phyloP scores from a whole-genome alignment of 2,113 vertebrate species.

The Sphaerodactylus townsendi region DNA sequence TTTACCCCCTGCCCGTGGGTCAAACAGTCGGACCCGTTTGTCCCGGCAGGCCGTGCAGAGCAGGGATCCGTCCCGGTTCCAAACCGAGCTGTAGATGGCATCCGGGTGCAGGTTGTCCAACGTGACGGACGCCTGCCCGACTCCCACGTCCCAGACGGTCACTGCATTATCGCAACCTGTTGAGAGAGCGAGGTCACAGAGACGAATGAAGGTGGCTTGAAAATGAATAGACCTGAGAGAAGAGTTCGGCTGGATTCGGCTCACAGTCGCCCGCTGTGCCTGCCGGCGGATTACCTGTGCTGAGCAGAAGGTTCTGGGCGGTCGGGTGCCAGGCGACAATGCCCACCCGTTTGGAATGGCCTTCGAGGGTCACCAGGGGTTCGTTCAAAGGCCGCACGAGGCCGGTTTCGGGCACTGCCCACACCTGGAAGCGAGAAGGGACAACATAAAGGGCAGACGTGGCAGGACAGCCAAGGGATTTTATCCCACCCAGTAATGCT shows the following conservation, averaged over 20 bases:
- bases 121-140: slow-evolving; percentile 73
- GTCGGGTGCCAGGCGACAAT: slow-evolving; percentile 90
- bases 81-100: slow-evolving; percentile 87
- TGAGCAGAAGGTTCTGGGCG: slow-evolving; percentile 88
- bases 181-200: not conserved
- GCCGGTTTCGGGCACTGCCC: slow-evolving; percentile 88
- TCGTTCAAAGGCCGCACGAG: slow-evolving; percentile 76
- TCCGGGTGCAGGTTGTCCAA: slow-evolving; percentile 84
- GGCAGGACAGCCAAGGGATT: not conserved
- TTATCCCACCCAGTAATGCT: fast-evolving
- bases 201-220: not conserved
- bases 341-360: slow-evolving; percentile 90
- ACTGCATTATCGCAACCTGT: slow-evolving; percentile 87
- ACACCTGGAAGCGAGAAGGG: slow-evolving; percentile 73
- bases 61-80: slow-evolving; percentile 83
- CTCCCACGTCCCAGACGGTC: slow-evolving; percentile 87
- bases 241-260: not conserved
- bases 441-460: too few species aligned
- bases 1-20: slow-evolving; percentile 82
- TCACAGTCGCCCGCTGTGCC: too few species aligned
- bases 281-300: slow-evolving; percentile 76
- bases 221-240: too few species aligned
- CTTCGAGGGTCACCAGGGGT: slow-evolving; percentile 86
- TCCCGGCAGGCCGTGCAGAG: slow-evolving; percentile 89
- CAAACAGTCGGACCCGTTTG: slow-evolving; percentile 82